Evolutionary conservation across 2,888 invertebrate species (phyloP).

Genomic region (Troides aeacus): DNA sequence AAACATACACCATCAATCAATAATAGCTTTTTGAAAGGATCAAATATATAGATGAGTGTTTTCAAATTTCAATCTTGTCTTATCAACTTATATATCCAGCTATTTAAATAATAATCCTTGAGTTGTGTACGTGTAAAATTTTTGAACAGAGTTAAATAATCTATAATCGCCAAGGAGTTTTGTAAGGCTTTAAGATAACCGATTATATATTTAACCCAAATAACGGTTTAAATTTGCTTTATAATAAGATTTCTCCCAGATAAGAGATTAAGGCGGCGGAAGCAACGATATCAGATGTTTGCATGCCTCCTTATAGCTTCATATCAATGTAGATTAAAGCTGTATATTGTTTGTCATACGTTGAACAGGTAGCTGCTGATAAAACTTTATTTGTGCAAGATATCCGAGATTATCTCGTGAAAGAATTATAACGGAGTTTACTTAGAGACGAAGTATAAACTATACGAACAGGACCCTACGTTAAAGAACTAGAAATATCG

Average conservation of each 20-base stretch:
- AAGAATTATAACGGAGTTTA: conserved; percentile 39
- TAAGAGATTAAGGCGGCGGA: conserved; percentile 71
- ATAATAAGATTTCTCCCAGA: conserved; percentile 46
- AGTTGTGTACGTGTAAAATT: not conserved
- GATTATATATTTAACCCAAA: conserved; percentile 30
- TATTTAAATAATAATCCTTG: no score
- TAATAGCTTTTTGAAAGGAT: no score
- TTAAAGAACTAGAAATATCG: not conserved
- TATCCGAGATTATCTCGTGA: conserved; percentile 51
- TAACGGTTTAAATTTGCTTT: conserved; percentile 33
- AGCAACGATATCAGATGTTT: conserved; percentile 71
- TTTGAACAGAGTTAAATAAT: not conserved
- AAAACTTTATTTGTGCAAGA: conserved; percentile 67
- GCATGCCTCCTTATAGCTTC: conserved; percentile 58
- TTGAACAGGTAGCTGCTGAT: conserved; percentile 60
- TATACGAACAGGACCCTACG: not conserved
- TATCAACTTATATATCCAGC: no score
- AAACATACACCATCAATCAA: no score
- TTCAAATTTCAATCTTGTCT: no score
- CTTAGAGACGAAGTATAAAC: not conserved
- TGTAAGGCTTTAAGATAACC: conserved; percentile 19
- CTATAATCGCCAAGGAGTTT: conserved; percentile 14
- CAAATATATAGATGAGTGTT: no score
- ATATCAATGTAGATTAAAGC: conserved; percentile 67
- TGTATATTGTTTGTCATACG: conserved; percentile 70